phyloP scores from a whole-genome alignment of 2,113 vertebrate species.

The Sterna hirundo region DNA sequence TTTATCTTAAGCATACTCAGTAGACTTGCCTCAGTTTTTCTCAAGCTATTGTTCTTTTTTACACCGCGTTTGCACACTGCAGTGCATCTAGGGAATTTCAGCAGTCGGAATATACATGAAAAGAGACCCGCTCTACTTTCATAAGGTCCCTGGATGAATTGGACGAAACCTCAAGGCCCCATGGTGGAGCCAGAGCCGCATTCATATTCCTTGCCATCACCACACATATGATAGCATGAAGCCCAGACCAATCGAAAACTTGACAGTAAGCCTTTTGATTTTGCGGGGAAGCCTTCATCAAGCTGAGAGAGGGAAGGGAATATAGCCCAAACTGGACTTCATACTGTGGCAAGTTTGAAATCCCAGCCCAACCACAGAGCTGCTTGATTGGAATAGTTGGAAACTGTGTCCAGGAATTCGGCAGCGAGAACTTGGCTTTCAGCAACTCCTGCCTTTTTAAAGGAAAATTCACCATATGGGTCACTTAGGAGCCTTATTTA shows the following conservation, averaged over 20 bases:
- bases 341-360: constrained; percentile 86
- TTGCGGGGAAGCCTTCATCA: constrained; percentile 81
- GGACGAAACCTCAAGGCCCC: constrained; percentile 80
- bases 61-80: constrained; percentile 74
- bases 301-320: constrained; percentile 84
- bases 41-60: constrained; percentile 81
- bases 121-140: constrained; percentile 82
- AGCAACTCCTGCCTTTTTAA: constrained; percentile 70
- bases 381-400: constrained; percentile 83
- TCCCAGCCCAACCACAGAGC: constrained; percentile 85
- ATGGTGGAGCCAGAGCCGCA: constrained; percentile 70
- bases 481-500: constrained; percentile 59
- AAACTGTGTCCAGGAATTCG: constrained; percentile 81
- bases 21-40: constrained; percentile 70
- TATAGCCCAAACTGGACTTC: constrained; percentile 84
- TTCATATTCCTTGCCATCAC: constrained; percentile 80
- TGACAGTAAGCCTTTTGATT: constrained; percentile 90
- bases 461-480: constrained; percentile 42
- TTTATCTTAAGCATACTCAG: constrained; percentile 57
- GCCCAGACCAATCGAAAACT: constrained; percentile 82
- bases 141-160: constrained; percentile 81
- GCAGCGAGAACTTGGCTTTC: constrained; percentile 74
- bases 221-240: constrained; percentile 74
- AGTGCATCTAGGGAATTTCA: constrained; percentile 77
- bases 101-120: constrained; percentile 84